Evolutionary conservation across 92 coral and sea anemone species (phyloP), one percentile per base, ranked within the genome.

Genomic region (Phenganax subtilis): DNA sequence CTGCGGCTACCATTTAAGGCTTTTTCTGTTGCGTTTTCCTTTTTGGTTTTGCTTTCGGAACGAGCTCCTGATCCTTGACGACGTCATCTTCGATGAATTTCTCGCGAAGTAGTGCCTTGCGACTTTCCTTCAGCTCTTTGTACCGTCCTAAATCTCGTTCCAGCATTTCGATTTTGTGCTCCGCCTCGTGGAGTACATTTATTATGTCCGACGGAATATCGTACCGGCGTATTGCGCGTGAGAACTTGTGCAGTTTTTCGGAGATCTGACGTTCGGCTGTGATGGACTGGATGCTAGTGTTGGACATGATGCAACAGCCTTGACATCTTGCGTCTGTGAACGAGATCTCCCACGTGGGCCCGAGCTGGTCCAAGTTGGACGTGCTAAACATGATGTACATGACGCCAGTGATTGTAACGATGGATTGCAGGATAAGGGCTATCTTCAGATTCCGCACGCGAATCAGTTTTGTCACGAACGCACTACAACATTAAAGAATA

Each of bases 201-300:
- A 54, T 16, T 12, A 73, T 73, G 11, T 73, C 62, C 25, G 8
- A 12, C 2, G 77, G 77, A 10, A 73, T 73, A 52, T 51, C 77
- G 54, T 73, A 73, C 62, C 51, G 58, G 25, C 62, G 58, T 73
- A 73, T 53, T 0, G 77, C 77, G 14, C 62, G 59, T 6, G 59
- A 73, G 37, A 73, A 55, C 51, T 73, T 73, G 77, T 73, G 77
- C 30, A 73, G 77, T 59, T 73, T 73, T 16, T 73, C 77, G 44
- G 77, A 73, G 59, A 73, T 53, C 28, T 55, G 77, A 3, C 58
- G 29, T 29, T 73, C 77, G 17, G 30, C 61, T 0, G 6, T 47
- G 29, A 73, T 73, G 30, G 58, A 6, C 16, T 55, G 29, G 9
- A 73, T 53, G 28, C 59, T 53, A 30, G 58, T 16, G 15, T 73